Evolutionary conservation across 2,888 invertebrate species (phyloP).

Genomic region (Lepidocyrtinus sp.): DNA sequence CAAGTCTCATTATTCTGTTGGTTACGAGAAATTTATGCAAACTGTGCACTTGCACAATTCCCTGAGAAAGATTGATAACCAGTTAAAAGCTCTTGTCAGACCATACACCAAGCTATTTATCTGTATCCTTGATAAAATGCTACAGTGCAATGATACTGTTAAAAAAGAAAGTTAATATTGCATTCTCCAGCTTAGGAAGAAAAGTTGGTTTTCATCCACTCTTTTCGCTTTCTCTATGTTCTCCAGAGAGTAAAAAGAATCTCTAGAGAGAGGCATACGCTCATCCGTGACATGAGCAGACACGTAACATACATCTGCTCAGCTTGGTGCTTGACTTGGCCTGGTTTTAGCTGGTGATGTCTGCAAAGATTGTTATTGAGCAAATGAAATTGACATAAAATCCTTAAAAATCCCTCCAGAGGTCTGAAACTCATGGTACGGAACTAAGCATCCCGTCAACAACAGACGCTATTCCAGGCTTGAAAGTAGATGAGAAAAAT

Average conservation of each 20-base stretch:
- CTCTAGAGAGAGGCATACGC: not conserved
- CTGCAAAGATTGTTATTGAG: slow-evolving; percentile 4
- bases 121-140: not conserved
- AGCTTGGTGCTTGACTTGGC: too few relatives aligned
- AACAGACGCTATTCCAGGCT: slow-evolving; percentile 8
- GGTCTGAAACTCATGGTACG: slow-evolving; percentile 36
- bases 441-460: slow-evolving; percentile 16
- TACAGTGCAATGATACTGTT: not conserved
- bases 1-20: not conserved
- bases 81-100: not conserved
- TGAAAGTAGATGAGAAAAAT: not conserved
- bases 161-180: not conserved
- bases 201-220: not conserved
- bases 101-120: not conserved
- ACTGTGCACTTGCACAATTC: not conserved
- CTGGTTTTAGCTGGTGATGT: not conserved
- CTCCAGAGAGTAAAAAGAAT: not conserved
- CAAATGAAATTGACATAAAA: slow-evolving; percentile 54
- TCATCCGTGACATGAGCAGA: not conserved
- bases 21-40: not conserved
- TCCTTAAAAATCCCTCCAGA: slow-evolving; percentile 49
- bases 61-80: not conserved
- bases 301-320: not conserved
- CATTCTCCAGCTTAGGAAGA: not conserved
- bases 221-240: not conserved